Evolutionary conservation across 1,140 invertebrate species (phyloP).

Genomic region (Chelonus insularis): DNA sequence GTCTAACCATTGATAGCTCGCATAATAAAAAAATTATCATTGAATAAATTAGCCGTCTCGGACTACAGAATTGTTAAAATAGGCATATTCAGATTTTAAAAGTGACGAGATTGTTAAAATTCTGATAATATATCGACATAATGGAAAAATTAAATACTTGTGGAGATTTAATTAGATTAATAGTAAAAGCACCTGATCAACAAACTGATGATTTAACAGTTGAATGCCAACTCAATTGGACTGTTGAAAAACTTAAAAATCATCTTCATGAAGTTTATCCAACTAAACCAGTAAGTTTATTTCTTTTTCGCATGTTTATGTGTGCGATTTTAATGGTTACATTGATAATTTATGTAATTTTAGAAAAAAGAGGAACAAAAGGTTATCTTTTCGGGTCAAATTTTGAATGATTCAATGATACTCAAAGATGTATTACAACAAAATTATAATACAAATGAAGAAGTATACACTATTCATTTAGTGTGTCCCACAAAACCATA

Average conservation of each 20-base stretch:
- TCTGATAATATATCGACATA: background rate
- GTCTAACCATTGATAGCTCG: no score
- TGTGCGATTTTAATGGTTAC: no score
- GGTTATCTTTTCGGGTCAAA: constrained; percentile 87
- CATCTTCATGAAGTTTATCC: constrained; percentile 84
- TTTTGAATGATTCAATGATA: constrained; percentile 74
- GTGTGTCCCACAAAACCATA: constrained; percentile 68
- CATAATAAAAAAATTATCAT: no score
- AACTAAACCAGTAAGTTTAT: constrained; percentile 79
- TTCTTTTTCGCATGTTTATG: no score
- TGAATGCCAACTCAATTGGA: constrained; percentile 81
- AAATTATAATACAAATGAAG: constrained; percentile 68
- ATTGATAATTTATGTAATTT: constrained; percentile 45
- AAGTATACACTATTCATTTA: constrained; percentile 72
- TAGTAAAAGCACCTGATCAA: constrained; percentile 88
- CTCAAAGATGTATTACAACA: constrained; percentile 80
- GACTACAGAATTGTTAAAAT: no score
- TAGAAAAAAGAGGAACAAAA: constrained; percentile 81
- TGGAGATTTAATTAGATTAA: constrained; percentile 66
- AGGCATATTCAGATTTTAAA: no score
- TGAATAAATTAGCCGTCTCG: no score
- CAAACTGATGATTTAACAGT: constrained; percentile 85
- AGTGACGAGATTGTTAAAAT: background rate
- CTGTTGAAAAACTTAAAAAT: constrained; percentile 80
- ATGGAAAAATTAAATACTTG: background rate